These are phyloP conservation scores for Phragmatobia fuliginosa DNA, from an alignment of 2,888 invertebrate species.

Conservation along the genomic window DNA sequence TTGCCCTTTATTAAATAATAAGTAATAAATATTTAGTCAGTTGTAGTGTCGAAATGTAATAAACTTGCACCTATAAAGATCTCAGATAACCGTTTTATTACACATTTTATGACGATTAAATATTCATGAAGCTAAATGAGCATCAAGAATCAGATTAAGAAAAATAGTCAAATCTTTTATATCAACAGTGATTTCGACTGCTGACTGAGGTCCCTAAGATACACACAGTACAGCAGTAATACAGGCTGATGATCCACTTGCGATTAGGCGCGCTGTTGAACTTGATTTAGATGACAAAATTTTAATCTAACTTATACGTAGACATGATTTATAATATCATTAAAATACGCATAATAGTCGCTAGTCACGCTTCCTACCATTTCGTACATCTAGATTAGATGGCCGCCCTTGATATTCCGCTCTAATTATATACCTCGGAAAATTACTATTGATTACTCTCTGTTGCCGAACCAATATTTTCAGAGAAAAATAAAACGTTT, in stretches of 20 bases:
- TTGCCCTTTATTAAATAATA: not conserved
- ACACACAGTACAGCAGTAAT: not conserved
- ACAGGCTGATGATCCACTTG: no score
- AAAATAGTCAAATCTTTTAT: not conserved
- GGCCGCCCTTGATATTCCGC: slow-evolving; percentile 58
- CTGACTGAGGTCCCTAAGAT: not conserved
- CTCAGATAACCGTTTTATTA: not conserved
- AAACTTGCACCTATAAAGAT: not conserved
- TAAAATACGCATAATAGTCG: slow-evolving; percentile 43
- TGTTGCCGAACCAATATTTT: slow-evolving; percentile 56
- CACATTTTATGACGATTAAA: not conserved
- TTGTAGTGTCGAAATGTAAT: not conserved
- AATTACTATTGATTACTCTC: slow-evolving; percentile 65
- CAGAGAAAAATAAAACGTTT: slow-evolving; percentile 36
- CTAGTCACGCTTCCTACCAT: slow-evolving; percentile 62
- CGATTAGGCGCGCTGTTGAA: not conserved
- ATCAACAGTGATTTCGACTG: not conserved
- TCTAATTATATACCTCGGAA: slow-evolving; percentile 56
- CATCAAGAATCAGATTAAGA: not conserved
- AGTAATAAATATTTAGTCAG: no score
- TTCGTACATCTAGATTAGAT: slow-evolving; percentile 46
- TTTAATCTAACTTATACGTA: not conserved
- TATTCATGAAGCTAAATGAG: not conserved
- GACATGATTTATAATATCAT: slow-evolving; percentile 5
- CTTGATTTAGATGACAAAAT: not conserved